These are phyloP conservation scores for Laothoe populi DNA, from an alignment of 2,888 invertebrate species.

Conservation along the genomic window DNA sequence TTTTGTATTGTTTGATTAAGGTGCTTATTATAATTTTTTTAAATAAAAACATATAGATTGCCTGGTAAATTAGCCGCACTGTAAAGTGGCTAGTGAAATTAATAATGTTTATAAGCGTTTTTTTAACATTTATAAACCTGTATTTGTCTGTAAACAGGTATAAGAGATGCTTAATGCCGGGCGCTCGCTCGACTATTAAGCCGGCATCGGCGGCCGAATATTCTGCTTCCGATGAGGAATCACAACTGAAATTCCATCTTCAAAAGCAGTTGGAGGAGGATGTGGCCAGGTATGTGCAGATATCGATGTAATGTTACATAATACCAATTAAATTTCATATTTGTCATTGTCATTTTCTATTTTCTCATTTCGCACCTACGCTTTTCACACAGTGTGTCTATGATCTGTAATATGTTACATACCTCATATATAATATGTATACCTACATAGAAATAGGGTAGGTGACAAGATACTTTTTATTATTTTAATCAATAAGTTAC, in stretches of 20 bases:
- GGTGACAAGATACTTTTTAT: no score
- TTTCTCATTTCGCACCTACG: background rate
- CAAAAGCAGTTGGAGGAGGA: slow-evolving; percentile 75
- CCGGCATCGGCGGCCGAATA: slow-evolving; percentile 64
- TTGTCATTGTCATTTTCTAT: background rate
- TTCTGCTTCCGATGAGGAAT: slow-evolving; percentile 66
- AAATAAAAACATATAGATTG: no score
- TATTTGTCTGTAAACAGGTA: slow-evolving; percentile 39
- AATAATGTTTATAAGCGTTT: background rate
- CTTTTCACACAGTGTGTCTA: background rate
- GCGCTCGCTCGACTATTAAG: slow-evolving; percentile 62
- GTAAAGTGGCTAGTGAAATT: background rate
- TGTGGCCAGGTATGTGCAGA: slow-evolving; percentile 63
- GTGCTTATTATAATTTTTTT: no score
- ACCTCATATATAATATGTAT: no score
- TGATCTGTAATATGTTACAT: background rate
- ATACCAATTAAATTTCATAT: background rate
- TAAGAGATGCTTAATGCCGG: slow-evolving; percentile 80
- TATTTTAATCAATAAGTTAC: no score
- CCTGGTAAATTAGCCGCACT: no score
- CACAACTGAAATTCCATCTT: slow-evolving; percentile 63
- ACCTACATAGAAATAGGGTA: no score
- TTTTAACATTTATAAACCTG: background rate
- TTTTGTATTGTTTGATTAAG: no score
- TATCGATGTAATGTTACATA: background rate